These are phyloP conservation scores for Synergus umbraculus DNA, from an alignment of 2,888 invertebrate species.

Conservation along the genomic window DNA sequence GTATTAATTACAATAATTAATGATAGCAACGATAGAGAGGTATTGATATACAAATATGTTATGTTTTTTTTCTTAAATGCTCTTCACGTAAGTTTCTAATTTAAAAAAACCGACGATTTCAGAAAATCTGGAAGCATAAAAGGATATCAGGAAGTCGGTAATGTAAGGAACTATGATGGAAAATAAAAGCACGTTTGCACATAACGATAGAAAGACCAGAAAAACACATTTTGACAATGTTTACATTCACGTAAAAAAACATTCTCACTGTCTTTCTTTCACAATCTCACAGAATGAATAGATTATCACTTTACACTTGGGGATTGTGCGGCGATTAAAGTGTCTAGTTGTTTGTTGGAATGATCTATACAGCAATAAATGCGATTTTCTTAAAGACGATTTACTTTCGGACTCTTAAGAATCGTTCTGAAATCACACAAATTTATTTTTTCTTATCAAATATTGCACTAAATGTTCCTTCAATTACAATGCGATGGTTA, in stretches of 20 bases:
- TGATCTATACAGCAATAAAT: slow-evolving; percentile 8
- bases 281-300: slow-evolving; percentile 44
- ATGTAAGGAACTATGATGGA: background rate
- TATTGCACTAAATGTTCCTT: too few relatives aligned
- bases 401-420: background rate
- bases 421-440: background rate
- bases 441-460: too few relatives aligned
- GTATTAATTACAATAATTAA: slow-evolving; percentile 21
- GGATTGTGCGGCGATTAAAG: slow-evolving; percentile 6
- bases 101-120: slow-evolving; percentile 17
- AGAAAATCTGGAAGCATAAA: background rate
- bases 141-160: background rate
- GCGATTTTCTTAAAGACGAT: slow-evolving; percentile 2
- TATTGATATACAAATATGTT: background rate
- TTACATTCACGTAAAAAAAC: slow-evolving; percentile 61
- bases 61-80: slow-evolving; percentile 15
- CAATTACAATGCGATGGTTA: too few relatives aligned
- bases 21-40: background rate
- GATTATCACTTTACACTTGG: slow-evolving; percentile 2
- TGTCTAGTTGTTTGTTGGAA: background rate
- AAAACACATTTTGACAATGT: slow-evolving; percentile 43
- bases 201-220: slow-evolving; percentile 2
- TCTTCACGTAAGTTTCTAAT: slow-evolving; percentile 17
- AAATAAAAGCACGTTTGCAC: background rate
- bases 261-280: slow-evolving; percentile 52